Evolutionary conservation across 2,797 vertebrate species (phyloP).

Genomic region (Spinus pinus): DNA sequence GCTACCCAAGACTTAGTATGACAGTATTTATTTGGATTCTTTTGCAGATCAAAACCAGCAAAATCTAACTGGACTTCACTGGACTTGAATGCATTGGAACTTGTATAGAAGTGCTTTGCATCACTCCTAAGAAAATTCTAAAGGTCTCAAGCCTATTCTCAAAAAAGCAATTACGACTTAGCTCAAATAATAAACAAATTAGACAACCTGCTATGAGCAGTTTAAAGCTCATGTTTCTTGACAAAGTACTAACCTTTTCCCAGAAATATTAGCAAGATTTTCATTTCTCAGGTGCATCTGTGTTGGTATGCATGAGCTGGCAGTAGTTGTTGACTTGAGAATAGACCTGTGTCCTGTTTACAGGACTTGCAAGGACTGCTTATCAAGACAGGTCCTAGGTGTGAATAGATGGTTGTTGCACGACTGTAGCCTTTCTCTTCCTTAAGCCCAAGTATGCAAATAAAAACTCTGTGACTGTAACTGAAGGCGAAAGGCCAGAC

Average conservation of each 20-base stretch:
- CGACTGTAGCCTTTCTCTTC: neutral
- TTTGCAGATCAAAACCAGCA: neutral
- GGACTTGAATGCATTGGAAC: neutral
- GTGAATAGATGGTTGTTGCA: neutral
- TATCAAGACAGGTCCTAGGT: neutral
- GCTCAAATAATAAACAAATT: neutral
- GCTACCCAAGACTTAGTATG: neutral
- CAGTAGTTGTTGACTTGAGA: neutral
- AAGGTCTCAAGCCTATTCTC: neutral
- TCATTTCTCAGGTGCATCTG: rapidly evolving
- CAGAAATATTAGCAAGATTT: neutral
- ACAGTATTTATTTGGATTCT: neutral
- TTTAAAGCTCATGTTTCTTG: neutral
- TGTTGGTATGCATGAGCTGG: neutral
- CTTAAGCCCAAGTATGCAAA: neutral
- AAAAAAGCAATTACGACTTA: neutral
- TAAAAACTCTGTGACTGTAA: neutral
- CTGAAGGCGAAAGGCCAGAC: neutral
- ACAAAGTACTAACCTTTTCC: neutral
- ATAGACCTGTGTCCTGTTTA: neutral
- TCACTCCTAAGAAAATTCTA: neutral
- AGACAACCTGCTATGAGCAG: neutral
- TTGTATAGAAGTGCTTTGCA: neutral
- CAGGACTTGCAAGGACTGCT: neutral
- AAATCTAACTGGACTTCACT: neutral